Base-by-base conservation (phyloP, 92 coral and sea anemone genomes). In the Blastomussa wellsi region DNA sequence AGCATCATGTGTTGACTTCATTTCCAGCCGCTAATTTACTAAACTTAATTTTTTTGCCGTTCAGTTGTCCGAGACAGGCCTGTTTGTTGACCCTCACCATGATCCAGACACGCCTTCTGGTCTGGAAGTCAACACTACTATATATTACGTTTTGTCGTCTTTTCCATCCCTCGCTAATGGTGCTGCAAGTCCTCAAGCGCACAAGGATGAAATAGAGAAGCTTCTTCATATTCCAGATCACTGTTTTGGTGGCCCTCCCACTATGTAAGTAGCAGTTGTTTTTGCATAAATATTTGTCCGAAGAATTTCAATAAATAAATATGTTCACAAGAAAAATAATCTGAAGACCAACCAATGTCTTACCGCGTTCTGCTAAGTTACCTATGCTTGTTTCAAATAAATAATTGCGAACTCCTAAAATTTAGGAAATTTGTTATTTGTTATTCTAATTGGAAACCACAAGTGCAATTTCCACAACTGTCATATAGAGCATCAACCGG, bases 91-190 rank as follows among this genome's bases (percentile, higher is more conserved):
- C 42, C 93, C 94, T 3, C 93, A 89, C n/a, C 98, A 94, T 79
- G 98, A 96, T 77, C 94, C 99, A 4, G 99, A 96, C 84, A 96
- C 99, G 4, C 99, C 99, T 0, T 93, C 98, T 16, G 99, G 99
- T 10, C 86, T 85, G 70, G 98, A 96, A 75, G 99, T 96, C 29
- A 96, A 96, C 73, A 92, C 95, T 44, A 96, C 98, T 10, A 88
- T 95, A 89, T 96, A 96, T 81, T 96, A 94, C 37, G 89, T 96
- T 5, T 82, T 96, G 86, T 96, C 99, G 2, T 85, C 94, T 0
- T 96, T 94, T 82, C 93, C 94, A 26, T 83, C 99, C 0, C 88
- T 87, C n/a, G 88, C 77, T 66, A 83, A 79, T 67, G 91, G 78
- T 48, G 75, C 70, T 79, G 81, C 92, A 29, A 89, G 83, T 4